Evolutionary conservation across 2,888 invertebrate genomes (phyloP).

Genomic region (Microplitis deprimator): DNA sequence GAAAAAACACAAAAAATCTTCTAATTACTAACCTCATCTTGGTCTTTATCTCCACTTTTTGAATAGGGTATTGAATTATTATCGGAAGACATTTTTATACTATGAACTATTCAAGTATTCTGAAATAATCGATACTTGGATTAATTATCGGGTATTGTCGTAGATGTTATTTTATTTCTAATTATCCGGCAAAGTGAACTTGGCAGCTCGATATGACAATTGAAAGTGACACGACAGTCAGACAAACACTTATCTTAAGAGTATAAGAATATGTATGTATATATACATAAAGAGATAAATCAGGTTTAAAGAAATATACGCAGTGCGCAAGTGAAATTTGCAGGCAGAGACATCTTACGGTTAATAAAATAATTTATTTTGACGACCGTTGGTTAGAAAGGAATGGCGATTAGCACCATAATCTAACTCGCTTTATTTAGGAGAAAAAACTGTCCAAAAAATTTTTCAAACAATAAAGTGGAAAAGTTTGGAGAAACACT

Average conservation of each 20-base stretch:
- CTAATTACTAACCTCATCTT: conserved; percentile 78
- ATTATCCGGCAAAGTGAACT: not conserved
- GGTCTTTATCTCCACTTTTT: conserved; percentile 74
- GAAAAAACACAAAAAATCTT: conserved; percentile 22
- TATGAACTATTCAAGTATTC: conserved; percentile 31
- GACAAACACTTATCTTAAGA: not conserved
- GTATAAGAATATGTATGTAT: not conserved
- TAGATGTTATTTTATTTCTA: not conserved
- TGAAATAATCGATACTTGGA: not conserved
- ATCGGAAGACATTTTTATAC: conserved; percentile 51
- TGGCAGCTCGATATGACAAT: not conserved
- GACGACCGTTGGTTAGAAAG: not conserved
- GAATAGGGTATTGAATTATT: conserved; percentile 69
- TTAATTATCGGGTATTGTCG: not conserved
- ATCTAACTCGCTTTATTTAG: no score
- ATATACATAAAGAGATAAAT: not conserved
- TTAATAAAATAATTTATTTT: not conserved
- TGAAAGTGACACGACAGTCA: not conserved
- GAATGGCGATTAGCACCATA: not conserved
- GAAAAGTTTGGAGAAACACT: no score
- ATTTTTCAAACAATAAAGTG: no score
- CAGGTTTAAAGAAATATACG: not conserved
- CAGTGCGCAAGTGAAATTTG: not conserved
- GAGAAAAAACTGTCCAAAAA: no score
- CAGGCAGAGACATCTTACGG: not conserved